Conservation (phyloP, 2,888 invertebrate genomes). For the Pimpla rufipes region DNA sequence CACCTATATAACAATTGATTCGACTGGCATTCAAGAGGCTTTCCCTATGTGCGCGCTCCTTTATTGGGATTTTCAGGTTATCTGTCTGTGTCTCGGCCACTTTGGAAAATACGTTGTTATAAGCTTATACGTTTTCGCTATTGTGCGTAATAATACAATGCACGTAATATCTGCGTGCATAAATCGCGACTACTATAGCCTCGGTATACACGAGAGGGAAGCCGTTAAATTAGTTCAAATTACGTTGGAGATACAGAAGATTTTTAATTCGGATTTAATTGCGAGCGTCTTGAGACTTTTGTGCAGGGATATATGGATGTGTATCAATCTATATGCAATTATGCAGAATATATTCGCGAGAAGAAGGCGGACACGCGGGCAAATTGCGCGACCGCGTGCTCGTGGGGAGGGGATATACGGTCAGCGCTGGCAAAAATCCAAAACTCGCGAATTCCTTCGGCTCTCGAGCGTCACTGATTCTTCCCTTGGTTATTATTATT, state of each 20-base stretch:
- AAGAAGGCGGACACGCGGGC: slow-evolving; percentile 34
- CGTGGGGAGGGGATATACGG: slow-evolving; percentile 43
- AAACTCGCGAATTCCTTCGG: slow-evolving; percentile 68
- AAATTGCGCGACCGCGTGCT: slow-evolving; percentile 47
- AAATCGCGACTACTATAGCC: not conserved
- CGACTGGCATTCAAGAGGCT: slow-evolving; percentile 10
- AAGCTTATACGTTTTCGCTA: not conserved
- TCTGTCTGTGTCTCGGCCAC: not conserved
- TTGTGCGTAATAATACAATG: no score
- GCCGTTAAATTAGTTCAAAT: no score
- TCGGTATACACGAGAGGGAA: not conserved
- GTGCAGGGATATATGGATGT: not conserved
- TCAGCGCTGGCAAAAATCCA: slow-evolving; percentile 68
- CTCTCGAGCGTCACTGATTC: slow-evolving; percentile 68
- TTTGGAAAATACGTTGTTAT: not conserved
- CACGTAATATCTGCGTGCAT: not conserved
- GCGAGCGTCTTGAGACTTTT: not conserved
- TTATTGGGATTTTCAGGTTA: not conserved
- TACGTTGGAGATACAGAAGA: not conserved
- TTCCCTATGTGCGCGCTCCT: not conserved
- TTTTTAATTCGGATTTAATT: not conserved
- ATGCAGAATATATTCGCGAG: slow-evolving; percentile 11
- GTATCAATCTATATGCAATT: slow-evolving; percentile 20
- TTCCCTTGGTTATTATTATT: slow-evolving; percentile 61
- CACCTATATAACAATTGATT: slow-evolving; percentile 19